Percentiles rank a stretch among this genome's conserved stretches.
Conservation (phyloP, 2,888 invertebrate species). For the Drosophila hawaiiensis region DNA sequence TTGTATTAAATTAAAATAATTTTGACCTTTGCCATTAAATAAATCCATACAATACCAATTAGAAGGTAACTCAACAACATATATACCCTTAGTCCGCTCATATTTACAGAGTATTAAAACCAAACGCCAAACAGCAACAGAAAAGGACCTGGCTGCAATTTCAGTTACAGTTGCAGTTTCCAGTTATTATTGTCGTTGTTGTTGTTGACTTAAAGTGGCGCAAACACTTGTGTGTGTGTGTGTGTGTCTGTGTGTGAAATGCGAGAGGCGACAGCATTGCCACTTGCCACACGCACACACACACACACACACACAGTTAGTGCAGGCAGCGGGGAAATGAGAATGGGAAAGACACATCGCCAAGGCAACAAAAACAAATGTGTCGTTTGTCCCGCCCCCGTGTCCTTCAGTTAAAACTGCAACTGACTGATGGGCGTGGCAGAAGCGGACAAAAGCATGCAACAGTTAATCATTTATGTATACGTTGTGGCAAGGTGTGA, state of each 20-base stretch:
- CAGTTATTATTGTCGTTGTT: slow-evolving; percentile 27
- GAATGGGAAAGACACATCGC: slow-evolving; percentile 15
- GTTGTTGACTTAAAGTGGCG: slow-evolving; percentile 58
- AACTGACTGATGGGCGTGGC: slow-evolving; percentile 64
- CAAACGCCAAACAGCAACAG: slow-evolving; percentile 21
- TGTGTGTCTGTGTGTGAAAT: slow-evolving; percentile 12
- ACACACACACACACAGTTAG: not conserved
- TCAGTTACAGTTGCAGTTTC: slow-evolving; percentile 42
- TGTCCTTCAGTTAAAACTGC: slow-evolving; percentile 59
- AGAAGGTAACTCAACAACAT: too few relatives aligned
- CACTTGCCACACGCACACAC: slow-evolving; percentile 19
- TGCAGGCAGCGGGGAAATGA: not conserved
- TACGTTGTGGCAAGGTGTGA: slow-evolving; percentile 29
- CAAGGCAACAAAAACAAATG: slow-evolving; percentile 45
- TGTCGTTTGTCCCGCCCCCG: slow-evolving; percentile 8
- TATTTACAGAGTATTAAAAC: slow-evolving; percentile 24
- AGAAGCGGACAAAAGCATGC: slow-evolving; percentile 52
- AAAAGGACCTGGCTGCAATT: slow-evolving; percentile 31
- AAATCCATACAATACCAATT: not conserved
- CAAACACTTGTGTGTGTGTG: slow-evolving; percentile 52
- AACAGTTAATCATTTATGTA: slow-evolving; percentile 73
- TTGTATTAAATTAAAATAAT: not conserved
- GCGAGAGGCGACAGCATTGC: slow-evolving; percentile 32
- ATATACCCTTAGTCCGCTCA: not conserved
- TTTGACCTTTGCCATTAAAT: not conserved